Evolutionary conservation across 2,888 invertebrate species (phyloP), one percentile per base, ranked within the genome.

Genomic region (Pollenia griseotomentosa): DNA sequence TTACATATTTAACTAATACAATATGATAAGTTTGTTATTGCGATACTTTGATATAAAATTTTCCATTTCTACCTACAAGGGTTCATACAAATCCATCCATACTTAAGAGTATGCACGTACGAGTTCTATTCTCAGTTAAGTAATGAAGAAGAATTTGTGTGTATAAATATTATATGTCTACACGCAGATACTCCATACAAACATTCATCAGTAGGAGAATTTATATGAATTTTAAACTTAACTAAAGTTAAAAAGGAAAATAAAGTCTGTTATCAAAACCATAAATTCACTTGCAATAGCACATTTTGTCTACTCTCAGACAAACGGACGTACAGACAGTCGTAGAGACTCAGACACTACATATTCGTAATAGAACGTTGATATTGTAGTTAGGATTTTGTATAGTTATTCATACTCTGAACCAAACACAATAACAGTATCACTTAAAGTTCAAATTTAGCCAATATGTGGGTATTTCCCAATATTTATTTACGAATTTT

Each of bases 221-320:
- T 65, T 65, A 11, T 66, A 33, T 7, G 51, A 66, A n/a, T 61
- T 16, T 16, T 61, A n/a, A 61, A 61, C 40, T 40, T 14, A 61
- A 73, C 33, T 4, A 4, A 63, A 75, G 51, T 51, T 8, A 51
- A 79, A 33, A 42, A 75, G 16, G 19, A 14, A 70, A 79, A 46
- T 79, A 70, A 79, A 79, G 61, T 73, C 55, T 77, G 66, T 85
- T 85, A 85, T 85, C 85, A 85, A 75, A 81, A 71, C 77, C 71
- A 85, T 85, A 85, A 85, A 85, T 85, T 85, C 81, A 81, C 70
- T 85, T 85, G 71, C 75, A 81, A 77, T 53, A 33, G 61, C 14
- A 53, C 6, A n/a, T 57, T 11, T n/a, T 51, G 57, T 55, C 33
- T 19, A 46, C 40, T 14, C 57, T 19, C 65, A 63, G 19, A 40